Evolutionary conservation across 2,113 vertebrate genomes (phyloP).

Genomic region (Neotragus pygmaeus): DNA sequence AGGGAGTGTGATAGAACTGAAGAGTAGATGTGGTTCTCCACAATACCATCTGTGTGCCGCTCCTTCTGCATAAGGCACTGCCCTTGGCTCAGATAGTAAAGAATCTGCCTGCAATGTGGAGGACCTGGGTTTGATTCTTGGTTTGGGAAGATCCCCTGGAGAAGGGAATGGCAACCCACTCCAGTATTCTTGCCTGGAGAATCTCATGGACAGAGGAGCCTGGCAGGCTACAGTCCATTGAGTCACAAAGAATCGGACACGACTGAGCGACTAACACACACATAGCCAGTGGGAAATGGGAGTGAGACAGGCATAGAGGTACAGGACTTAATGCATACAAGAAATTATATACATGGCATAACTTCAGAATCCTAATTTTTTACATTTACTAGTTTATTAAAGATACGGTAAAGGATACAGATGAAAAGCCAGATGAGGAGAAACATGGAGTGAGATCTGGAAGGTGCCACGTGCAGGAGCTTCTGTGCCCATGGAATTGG

Average conservation of each 20-base stretch:
- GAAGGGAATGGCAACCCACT: background rate
- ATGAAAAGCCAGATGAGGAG: background rate
- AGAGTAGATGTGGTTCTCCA: background rate
- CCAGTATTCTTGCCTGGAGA: background rate
- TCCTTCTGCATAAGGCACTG: background rate
- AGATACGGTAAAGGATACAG: background rate
- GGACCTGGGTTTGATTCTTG: background rate
- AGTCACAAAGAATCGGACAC: background rate
- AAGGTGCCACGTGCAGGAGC: background rate
- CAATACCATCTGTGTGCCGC: background rate
- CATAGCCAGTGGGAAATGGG: background rate
- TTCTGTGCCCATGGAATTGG: background rate
- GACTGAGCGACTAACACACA: background rate
- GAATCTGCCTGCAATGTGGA: background rate
- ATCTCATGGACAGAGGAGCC: background rate
- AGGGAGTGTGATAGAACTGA: background rate
- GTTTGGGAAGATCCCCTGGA: background rate
- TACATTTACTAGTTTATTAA: background rate
- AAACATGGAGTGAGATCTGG: background rate
- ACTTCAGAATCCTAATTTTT: background rate
- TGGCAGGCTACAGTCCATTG: background rate
- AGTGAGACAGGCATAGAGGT: background rate
- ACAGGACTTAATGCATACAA: background rate
- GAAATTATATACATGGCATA: background rate
- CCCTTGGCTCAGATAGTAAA: background rate